A percentile compares a stretch with the other conserved stretches of the same genome.
Evolutionary conservation across 2,113 vertebrate genomes (phyloP).

Genomic region (Chamaetylas fuelleborni): DNA sequence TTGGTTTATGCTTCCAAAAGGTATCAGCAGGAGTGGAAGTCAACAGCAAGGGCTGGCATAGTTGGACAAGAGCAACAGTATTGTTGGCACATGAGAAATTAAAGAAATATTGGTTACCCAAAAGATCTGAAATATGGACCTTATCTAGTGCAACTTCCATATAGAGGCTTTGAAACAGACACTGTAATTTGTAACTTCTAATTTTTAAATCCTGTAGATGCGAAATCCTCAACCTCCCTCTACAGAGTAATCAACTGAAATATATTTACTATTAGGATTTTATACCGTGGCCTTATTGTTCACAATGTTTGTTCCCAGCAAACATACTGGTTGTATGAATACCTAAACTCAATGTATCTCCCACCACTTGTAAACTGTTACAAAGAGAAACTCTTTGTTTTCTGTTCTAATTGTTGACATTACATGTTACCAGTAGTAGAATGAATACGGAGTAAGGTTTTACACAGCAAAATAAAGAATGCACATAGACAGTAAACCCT

Average conservation of each 20-base stretch:
- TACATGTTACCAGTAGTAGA: conserved; percentile 18
- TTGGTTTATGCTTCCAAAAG: not conserved
- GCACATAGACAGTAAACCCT: conserved; percentile 1
- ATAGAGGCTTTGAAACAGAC: not conserved
- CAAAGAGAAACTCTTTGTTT: not conserved
- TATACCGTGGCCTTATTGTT: not conserved
- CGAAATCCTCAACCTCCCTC: not conserved
- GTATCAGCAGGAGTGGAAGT: not conserved
- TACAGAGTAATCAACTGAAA: not conserved
- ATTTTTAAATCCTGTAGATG: not conserved
- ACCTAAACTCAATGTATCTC: not conserved
- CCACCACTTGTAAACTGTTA: not conserved
- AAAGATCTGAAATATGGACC: not conserved
- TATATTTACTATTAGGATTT: not conserved
- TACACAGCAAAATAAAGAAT: conserved; percentile 10
- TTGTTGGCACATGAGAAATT: not conserved
- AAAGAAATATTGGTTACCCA: not conserved
- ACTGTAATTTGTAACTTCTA: not conserved
- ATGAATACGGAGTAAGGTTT: conserved; percentile 12
- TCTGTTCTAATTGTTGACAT: conserved; percentile 29
- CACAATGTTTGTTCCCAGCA: not conserved
- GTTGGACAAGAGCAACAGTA: not conserved
- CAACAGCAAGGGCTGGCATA: not conserved
- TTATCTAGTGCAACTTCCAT: not conserved
- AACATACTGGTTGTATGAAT: not conserved